phyloP scores from a whole-genome alignment of 1,140 invertebrate genomes.

The Glossosoma conforme region DNA sequence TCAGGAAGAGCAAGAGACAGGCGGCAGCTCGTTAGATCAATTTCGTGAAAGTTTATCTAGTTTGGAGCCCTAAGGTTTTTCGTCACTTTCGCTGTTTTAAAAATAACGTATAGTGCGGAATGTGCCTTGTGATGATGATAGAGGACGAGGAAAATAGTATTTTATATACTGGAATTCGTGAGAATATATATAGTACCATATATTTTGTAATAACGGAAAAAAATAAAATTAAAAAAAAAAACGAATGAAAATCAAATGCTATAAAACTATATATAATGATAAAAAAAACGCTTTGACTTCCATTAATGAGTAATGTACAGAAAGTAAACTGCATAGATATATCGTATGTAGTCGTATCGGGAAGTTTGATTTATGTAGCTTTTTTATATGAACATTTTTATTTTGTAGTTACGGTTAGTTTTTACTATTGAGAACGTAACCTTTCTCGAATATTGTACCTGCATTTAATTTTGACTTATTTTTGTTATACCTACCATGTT shows the following conservation, averaged over 20 bases:
- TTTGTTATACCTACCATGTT: slow-evolving; percentile 23
- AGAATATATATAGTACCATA: no score
- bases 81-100: slow-evolving; percentile 15
- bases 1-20: not conserved
- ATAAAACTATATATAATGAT: not conserved
- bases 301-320: slow-evolving; percentile 10
- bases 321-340: not conserved
- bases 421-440: slow-evolving; percentile 37
- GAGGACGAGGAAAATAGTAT: slow-evolving; percentile 33
- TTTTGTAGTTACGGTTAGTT: slow-evolving; percentile 28
- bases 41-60: slow-evolving; percentile 1
- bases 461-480: slow-evolving; percentile 45
- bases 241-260: slow-evolving; percentile 1
- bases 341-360: slow-evolving; percentile 12
- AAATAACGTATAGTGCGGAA: slow-evolving; percentile 40
- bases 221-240: not conserved
- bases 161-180: slow-evolving; percentile 52
- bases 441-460: slow-evolving; percentile 54
- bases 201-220: slow-evolving; percentile 8
- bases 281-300: slow-evolving; percentile 15
- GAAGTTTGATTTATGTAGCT: slow-evolving; percentile 26
- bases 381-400: slow-evolving; percentile 28
- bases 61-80: slow-evolving; percentile 1
- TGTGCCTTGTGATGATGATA: slow-evolving; percentile 51
- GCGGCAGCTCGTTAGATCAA: not conserved